A percentile compares a stretch with the other conserved stretches of the same genome.
Evolutionary conservation across 1,140 invertebrate genomes (phyloP).

Genomic region (Nasonia giraulti): DNA sequence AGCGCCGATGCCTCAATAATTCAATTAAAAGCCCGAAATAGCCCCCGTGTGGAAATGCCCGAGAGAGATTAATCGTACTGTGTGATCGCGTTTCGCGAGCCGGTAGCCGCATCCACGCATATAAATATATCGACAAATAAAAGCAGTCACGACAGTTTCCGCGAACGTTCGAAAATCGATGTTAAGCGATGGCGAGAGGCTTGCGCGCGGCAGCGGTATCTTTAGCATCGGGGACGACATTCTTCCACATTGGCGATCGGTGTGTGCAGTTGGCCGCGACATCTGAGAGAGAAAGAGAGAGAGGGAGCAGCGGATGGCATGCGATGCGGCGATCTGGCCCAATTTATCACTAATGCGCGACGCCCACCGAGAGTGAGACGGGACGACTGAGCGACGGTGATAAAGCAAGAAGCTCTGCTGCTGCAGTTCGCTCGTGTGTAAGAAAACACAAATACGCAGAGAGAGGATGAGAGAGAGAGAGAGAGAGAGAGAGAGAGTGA

Average conservation of each 20-base stretch:
- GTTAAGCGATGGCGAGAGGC: conserved; percentile 60
- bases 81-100: background rate
- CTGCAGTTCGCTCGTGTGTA: conserved; percentile 56
- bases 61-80: conserved; percentile 17
- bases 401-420: conserved; percentile 52
- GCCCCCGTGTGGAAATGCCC: background rate
- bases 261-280: conserved; percentile 66
- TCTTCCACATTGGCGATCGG: conserved; percentile 65
- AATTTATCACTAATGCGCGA: conserved; percentile 71
- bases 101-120: background rate
- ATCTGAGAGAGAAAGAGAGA: conserved; percentile 50
- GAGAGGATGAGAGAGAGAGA: background rate
- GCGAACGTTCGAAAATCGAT: conserved; percentile 47
- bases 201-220: conserved; percentile 58
- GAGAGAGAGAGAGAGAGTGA: background rate
- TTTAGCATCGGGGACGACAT: conserved; percentile 67
- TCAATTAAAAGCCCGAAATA: conserved; percentile 33
- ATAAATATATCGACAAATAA: conserved; percentile 9
- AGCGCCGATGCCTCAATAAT: conserved; percentile 44
- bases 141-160: background rate
- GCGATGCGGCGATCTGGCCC: conserved; percentile 68
- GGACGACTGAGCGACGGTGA: conserved; percentile 50
- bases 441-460: conserved; percentile 44
- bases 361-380: conserved; percentile 63
- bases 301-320: conserved; percentile 6